These are phyloP conservation scores for Ornithoptera alexandrae DNA, from an alignment of 2,888 invertebrate species.

Conservation along the genomic window DNA sequence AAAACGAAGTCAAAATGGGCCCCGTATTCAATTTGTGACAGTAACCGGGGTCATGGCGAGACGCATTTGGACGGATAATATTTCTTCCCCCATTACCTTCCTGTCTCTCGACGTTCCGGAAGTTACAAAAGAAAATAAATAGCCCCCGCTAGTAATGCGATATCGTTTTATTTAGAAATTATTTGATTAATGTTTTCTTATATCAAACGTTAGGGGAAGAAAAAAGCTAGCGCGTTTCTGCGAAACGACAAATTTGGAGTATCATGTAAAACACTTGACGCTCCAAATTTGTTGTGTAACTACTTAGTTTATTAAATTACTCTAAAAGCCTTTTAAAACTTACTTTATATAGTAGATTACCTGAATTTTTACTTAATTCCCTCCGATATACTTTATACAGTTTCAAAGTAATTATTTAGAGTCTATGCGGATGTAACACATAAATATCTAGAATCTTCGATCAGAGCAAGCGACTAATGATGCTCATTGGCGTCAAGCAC, in stretches of 20 bases:
- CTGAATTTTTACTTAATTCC: no score
- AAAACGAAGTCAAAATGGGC: not conserved
- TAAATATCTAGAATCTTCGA: no score
- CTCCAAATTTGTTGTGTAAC: no score
- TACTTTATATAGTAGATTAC: no score
- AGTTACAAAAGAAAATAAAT: conserved; percentile 27
- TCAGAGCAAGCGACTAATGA: no score
- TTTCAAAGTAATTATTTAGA: no score
- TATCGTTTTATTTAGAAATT: conserved; percentile 25
- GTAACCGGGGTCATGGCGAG: conserved; percentile 8
- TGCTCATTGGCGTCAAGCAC: no score
- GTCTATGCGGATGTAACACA: no score
- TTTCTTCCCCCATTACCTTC: conserved; percentile 15
- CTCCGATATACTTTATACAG: no score
- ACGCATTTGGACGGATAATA: conserved; percentile 2
- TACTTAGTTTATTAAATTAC: no score
- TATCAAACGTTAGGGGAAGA: conserved; percentile 8
- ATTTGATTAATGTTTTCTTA: conserved; percentile 24
- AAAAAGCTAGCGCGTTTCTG: conserved; percentile 4
- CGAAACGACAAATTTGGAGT: not conserved
- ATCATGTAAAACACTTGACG: no score
- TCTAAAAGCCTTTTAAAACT: no score
- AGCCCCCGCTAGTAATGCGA: conserved; percentile 14
- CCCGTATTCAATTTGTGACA: not conserved
- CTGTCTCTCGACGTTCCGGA: conserved; percentile 7